phyloP scores from a whole-genome alignment of 2,113 vertebrate species.

The Micronycteris hirsuta region DNA sequence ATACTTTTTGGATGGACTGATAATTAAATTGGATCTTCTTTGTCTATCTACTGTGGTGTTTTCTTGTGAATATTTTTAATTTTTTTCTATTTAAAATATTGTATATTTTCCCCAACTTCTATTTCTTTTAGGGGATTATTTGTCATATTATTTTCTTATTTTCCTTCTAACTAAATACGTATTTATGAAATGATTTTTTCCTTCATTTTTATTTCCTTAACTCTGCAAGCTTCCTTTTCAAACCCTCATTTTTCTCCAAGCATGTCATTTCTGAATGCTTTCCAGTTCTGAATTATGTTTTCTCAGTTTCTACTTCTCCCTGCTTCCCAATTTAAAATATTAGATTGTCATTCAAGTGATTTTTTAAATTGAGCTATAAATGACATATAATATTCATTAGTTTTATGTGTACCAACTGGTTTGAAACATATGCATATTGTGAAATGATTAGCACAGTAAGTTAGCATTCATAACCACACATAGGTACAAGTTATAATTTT shows the following conservation, averaged over 20 bases:
- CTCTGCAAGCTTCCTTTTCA: neutral
- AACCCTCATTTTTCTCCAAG: neutral
- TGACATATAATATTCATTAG: neutral
- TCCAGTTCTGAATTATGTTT: neutral
- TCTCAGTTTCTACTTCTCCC: neutral
- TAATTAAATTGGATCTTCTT: neutral
- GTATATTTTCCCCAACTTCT: neutral
- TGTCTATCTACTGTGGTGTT: neutral
- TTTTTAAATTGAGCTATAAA: neutral
- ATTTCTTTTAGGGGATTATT: neutral
- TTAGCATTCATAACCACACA: neutral
- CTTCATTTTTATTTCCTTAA: neutral
- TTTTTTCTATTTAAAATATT: neutral
- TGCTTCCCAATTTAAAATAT: neutral
- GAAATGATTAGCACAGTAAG: neutral
- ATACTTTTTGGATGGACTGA: too few relatives aligned
- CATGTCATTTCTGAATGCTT: neutral
- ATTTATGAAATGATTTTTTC: neutral
- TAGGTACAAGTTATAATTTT: neutral
- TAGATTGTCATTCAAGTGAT: neutral
- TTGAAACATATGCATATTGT: neutral
- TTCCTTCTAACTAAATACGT: neutral
- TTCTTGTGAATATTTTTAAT: neutral
- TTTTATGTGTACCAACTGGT: neutral
- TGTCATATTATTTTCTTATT: neutral